These are phyloP conservation scores for Tromatobia lineatoria DNA, from an alignment of 2,888 invertebrate species.

Conservation along the genomic window DNA sequence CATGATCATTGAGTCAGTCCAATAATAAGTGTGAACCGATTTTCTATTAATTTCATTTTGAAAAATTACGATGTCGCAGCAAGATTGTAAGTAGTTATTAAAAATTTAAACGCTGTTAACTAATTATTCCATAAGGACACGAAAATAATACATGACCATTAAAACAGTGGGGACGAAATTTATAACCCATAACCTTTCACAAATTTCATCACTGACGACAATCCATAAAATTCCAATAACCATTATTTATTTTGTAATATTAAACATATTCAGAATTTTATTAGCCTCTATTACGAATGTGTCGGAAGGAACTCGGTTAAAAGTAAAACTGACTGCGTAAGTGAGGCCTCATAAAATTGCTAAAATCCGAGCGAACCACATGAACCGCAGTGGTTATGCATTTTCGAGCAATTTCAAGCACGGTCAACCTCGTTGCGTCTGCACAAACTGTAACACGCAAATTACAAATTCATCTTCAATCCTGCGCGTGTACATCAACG, in stretches of 20 bases:
- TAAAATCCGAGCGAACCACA: neutral
- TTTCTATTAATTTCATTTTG: too few species aligned
- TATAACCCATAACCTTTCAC: too few species aligned
- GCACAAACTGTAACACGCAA: slow-evolving; percentile 27
- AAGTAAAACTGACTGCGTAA: neutral
- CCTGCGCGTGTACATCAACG: slow-evolving; percentile 19
- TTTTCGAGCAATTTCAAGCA: slow-evolving; percentile 1
- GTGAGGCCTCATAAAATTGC: neutral
- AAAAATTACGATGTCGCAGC: too few species aligned
- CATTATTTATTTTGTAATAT: slow-evolving; percentile 11
- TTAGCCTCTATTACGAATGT: neutral
- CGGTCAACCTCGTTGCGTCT: neutral
- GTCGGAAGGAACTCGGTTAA: neutral
- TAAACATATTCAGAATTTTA: slow-evolving; percentile 20
- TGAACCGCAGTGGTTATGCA: slow-evolving; percentile 4
- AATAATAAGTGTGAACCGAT: too few species aligned
- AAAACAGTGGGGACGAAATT: too few species aligned
- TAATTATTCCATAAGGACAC: too few species aligned
- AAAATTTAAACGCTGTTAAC: too few species aligned
- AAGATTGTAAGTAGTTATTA: too few species aligned
- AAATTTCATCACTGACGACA: neutral
- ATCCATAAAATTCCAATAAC: slow-evolving; percentile 18
- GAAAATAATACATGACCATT: too few species aligned
- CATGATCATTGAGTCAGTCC: too few species aligned
- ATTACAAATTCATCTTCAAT: slow-evolving; percentile 37